Base-by-base conservation (phyloP, 2,888 invertebrate species). In the Synergus gifuensis region DNA sequence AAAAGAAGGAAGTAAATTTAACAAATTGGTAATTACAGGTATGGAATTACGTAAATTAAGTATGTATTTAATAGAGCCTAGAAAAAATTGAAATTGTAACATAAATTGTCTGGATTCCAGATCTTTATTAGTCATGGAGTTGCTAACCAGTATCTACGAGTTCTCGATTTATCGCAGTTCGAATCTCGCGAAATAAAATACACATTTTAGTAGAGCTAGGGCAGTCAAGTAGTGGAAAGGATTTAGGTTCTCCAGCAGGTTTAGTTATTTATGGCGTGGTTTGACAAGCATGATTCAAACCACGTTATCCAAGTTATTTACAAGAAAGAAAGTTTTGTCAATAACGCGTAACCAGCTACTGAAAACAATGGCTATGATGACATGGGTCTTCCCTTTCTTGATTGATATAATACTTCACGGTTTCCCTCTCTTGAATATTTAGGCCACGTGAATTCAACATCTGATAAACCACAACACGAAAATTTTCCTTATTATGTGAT, bases 101-200 rank as follows among this genome's bases (percentile, higher is more conserved):
- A 67, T 67, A 67, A 67, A 67, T 67, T 67, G 28, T 46, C 67
- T 46, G 18, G 44, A 67, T 67, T 67, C 67, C 67, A 5, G 44
- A 46, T 46, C 22, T 22, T 67, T 67, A 67, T 67, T 46, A n/a
- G 14, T n/a, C 9, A 16, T 67, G 12, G 67, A n/a, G 18, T 67
- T 22, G 44, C 18, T 18, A 67, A 16, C 40, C n/a, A 16, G 28
- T 46, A 18, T 16, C 46, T 67, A 46, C 12, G 67, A 67, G 18
- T 46, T 67, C 14, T 28, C 18, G 18, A 44, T 18, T 42, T 67
- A 67, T 67, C 14, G 18, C 12, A 22, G 14, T 16, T 67, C 46
- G 18, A 22, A 67, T 28, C 7, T 67, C 14, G 42, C 49, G 18
- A 46, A 28, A 4, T 66, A 40, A 67, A 67, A 67, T 46, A 22